A percentile compares a stretch with the other conserved stretches of the same genome.
phyloP scores from a whole-genome alignment of 2,888 invertebrate genomes.

The Epinotia brunnichana region DNA sequence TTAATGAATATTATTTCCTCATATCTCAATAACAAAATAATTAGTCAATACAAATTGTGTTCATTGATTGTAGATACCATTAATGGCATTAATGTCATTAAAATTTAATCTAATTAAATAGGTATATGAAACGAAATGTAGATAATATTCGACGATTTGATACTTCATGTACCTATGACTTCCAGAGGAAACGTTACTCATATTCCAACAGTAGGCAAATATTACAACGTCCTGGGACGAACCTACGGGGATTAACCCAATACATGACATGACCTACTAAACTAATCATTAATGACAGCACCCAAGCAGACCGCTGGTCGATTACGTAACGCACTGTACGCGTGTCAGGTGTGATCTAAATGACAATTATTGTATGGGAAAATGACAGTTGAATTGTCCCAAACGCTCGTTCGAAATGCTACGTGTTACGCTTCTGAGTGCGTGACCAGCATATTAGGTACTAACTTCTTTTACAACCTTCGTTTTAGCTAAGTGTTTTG shows the following conservation, averaged over 20 bases:
- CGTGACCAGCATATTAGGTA: too few species aligned
- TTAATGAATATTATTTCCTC: neutral
- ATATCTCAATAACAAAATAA: constrained; percentile 13
- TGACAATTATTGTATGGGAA: too few species aligned
- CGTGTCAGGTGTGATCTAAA: too few species aligned
- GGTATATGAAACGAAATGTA: neutral
- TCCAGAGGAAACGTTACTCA: neutral
- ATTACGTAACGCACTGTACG: too few species aligned
- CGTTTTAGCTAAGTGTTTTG: too few species aligned
- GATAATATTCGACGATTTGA: neutral
- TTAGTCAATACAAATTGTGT: neutral
- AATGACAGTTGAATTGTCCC: too few species aligned
- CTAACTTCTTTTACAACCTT: too few species aligned
- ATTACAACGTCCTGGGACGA: neutral
- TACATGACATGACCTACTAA: neutral
- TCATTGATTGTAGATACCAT: neutral
- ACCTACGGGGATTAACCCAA: constrained; percentile 9
- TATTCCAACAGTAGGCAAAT: neutral
- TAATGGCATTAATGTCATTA: neutral
- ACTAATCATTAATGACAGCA: neutral
- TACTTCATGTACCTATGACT: neutral
- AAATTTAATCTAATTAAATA: constrained; percentile 2
- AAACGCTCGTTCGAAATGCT: too few species aligned
- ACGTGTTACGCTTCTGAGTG: too few species aligned
- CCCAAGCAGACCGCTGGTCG: too few species aligned